Percentiles rank a stretch among this genome's conserved stretches.
Conservation (phyloP, 2,888 invertebrate genomes). For the Tetragonisca angustula region DNA sequence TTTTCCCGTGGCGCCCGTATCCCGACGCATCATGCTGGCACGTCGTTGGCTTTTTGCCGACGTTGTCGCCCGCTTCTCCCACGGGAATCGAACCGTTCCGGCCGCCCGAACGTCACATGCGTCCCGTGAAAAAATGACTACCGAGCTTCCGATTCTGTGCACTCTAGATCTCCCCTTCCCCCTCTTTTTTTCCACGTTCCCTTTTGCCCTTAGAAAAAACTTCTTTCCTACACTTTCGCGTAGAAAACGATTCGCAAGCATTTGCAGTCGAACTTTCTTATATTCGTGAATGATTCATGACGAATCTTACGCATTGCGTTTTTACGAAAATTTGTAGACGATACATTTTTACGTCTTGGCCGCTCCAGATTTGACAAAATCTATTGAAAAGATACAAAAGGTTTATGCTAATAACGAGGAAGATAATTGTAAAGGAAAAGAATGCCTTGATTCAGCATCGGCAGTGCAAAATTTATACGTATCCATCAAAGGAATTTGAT, state of each 20-base stretch:
- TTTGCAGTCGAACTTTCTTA: neutral
- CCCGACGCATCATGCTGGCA: slow-evolving; percentile 52
- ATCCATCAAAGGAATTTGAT: no score
- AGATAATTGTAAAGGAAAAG: neutral
- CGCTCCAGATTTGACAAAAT: neutral
- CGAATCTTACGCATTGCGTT: neutral
- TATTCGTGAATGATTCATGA: neutral
- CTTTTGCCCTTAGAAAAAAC: neutral
- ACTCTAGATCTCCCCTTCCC: neutral
- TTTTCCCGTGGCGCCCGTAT: slow-evolving; percentile 63
- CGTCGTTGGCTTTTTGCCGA: slow-evolving; percentile 61
- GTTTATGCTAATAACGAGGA: neutral
- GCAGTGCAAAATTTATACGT: no score
- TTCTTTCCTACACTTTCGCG: neutral
- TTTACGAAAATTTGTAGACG: neutral
- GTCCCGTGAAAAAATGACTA: slow-evolving; percentile 17
- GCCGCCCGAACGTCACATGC: slow-evolving; percentile 21
- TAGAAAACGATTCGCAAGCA: neutral
- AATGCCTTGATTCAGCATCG: neutral
- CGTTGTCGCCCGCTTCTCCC: slow-evolving; percentile 47
- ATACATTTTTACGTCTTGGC: neutral
- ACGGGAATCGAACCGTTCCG: slow-evolving; percentile 49
- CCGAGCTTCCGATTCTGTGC: neutral
- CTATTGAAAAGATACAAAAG: neutral
- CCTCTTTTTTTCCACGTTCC: no score